Evolutionary conservation across 2,113 vertebrate species (phyloP).

Genomic region (Neodontobutis hainanensis): DNA sequence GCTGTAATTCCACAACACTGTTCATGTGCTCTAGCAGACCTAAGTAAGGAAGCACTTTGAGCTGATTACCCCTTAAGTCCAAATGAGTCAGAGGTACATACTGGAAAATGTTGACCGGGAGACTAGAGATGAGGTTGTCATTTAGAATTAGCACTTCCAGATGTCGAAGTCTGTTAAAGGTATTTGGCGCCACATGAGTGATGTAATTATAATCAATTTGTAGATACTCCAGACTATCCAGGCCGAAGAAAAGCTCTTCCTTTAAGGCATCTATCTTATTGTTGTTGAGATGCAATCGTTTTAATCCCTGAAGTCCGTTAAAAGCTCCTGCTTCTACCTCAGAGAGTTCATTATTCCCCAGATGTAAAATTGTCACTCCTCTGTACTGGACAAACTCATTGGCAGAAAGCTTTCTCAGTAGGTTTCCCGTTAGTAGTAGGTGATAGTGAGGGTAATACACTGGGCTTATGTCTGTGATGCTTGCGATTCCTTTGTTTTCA

Average conservation of each 20-base stretch:
- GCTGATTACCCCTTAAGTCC: constrained; percentile 93
- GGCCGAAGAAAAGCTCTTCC: constrained; percentile 91
- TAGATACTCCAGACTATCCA: constrained; percentile 95
- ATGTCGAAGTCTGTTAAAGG: constrained; percentile 87
- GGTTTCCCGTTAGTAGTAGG: constrained; percentile 92
- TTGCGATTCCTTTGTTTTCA: constrained; percentile 92
- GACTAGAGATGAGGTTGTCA: constrained; percentile 91
- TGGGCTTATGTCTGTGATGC: constrained; percentile 89
- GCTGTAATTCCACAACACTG: constrained; percentile 93
- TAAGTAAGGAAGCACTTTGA: constrained; percentile 92
- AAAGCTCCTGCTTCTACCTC: constrained; percentile 94
- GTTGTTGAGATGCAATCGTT: constrained; percentile 94
- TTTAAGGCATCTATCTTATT: constrained; percentile 93
- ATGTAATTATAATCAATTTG: constrained; percentile 99
- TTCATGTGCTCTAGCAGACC: constrained; percentile 96
- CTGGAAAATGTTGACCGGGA: constrained; percentile 93
- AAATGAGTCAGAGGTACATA: constrained; percentile 96
- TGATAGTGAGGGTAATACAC: constrained; percentile 88
- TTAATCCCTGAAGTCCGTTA: constrained; percentile 90
- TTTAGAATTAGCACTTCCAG: constrained; percentile 97
- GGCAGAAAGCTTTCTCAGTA: constrained; percentile 87
- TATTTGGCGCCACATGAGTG: constrained; percentile 87
- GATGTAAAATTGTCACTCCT: constrained; percentile 91
- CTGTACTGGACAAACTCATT: constrained; percentile 93
- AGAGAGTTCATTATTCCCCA: constrained; percentile 95